Evolutionary conservation across 2,113 vertebrate genomes (phyloP), one percentile per base, ranked within the genome.

Genomic region (Eolophus roseicapilla): DNA sequence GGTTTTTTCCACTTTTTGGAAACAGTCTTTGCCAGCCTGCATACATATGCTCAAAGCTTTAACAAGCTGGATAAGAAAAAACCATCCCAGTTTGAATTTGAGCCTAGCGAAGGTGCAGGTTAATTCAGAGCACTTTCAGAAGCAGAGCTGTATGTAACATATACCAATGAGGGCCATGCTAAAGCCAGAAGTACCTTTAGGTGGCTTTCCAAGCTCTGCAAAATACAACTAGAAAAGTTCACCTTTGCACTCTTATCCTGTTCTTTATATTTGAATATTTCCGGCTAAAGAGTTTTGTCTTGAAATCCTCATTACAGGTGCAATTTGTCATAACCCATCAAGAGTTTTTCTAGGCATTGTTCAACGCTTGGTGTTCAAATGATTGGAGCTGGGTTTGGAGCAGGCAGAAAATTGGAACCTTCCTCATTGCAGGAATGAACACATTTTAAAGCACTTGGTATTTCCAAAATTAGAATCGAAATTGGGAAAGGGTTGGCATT

Each of bases 251-350:
- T 25, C 2, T 15, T 62, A 57, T 4, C 13, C 27, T 44, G 27
- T 64, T 68, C 28, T 73, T 68, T 39, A 8, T 18, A 12, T 62
- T 60, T 77, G 2, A 68, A 7, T 64, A 16, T 70, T 86, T 82
- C 37, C 31, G 77, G 13, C 12, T 31, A 37, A 20, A 63, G 12
- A 74, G 6, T 74, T 86, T 44, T 28, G 37, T 67, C 90, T 59
- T 70, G 20, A 85, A 71, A 68, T 55, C 23, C 6, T 52, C 33
- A 25, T 69, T 69, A 16, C 15, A 10, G 9, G 10, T 6, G 14
- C 23, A 79, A 52, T 43, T 19, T 0, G 0, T 49, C 53, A 57
- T 13, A 79, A 73, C 3, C 18, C 4, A 31, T 25, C 16, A 6
- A 46, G 24, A 3, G 6, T 81, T 74, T 33, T 50, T 27, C 39